phyloP scores from a whole-genome alignment of 2,888 invertebrate species.

The Trypoxylon attenuatum region DNA sequence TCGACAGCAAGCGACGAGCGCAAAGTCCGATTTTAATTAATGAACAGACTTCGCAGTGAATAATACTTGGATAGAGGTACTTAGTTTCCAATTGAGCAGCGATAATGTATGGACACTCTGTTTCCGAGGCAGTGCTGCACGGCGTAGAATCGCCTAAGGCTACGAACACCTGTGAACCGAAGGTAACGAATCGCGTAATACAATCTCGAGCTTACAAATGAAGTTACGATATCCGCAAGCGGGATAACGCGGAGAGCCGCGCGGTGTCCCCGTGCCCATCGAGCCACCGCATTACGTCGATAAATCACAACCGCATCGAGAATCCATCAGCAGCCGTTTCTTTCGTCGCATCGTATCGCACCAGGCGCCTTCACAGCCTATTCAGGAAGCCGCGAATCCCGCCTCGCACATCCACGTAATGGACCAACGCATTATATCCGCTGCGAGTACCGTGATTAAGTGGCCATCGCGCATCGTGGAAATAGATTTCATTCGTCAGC shows the following conservation, averaged over 20 bases:
- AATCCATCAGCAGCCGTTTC: slow-evolving; percentile 63
- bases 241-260: slow-evolving; percentile 11
- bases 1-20: too few relatives aligned
- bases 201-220: slow-evolving; percentile 22
- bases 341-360: background rate
- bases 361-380: background rate
- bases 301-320: slow-evolving; percentile 63
- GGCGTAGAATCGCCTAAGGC: background rate
- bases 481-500: slow-evolving; percentile 22
- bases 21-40: too few relatives aligned
- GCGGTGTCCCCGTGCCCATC: background rate
- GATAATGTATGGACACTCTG: background rate
- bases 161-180: slow-evolving; percentile 14
- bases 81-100: background rate
- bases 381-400: slow-evolving; percentile 3
- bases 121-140: background rate
- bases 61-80: background rate
- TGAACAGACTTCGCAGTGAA: background rate
- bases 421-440: slow-evolving; percentile 11
- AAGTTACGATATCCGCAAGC: slow-evolving; percentile 34
- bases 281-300: slow-evolving; percentile 56
- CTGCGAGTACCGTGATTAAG: slow-evolving; percentile 31
- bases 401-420: slow-evolving; percentile 16
- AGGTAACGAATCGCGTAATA: slow-evolving; percentile 13
- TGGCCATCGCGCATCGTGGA: slow-evolving; percentile 10